Conservation (phyloP, 2,888 invertebrate genomes). For the Pseudolycoriella hygida region DNA sequence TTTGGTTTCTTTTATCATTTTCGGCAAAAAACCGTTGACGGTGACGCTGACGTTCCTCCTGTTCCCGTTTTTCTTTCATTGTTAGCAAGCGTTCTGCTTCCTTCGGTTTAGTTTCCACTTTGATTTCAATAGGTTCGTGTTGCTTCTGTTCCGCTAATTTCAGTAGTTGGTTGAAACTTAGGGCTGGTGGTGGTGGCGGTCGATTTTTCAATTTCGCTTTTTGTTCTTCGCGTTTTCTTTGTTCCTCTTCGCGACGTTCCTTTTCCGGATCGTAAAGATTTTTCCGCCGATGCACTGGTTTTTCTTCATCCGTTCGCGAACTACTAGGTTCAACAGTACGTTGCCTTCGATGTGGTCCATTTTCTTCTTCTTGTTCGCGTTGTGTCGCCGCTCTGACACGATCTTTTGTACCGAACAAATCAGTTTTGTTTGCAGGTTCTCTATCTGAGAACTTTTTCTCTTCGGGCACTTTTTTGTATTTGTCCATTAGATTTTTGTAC, state of each 20-base stretch:
- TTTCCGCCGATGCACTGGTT: constrained; percentile 17
- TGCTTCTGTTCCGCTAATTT: constrained; percentile 74
- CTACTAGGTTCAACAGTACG: constrained; percentile 24
- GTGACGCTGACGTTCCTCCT: constrained; percentile 55
- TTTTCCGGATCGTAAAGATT: constrained; percentile 21
- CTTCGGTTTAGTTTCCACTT: constrained; percentile 33
- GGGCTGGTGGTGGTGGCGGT: constrained; percentile 45
- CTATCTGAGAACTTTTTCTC: constrained; percentile 40
- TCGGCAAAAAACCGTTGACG: constrained; percentile 44
- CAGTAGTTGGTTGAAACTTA: constrained; percentile 61
- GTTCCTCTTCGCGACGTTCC: constrained; percentile 18
- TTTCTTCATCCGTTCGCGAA: not conserved
- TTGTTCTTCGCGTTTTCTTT: constrained; percentile 23
- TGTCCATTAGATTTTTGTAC: constrained; percentile 72
- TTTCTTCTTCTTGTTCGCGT: constrained; percentile 52
- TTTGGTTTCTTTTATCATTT: constrained; percentile 28
- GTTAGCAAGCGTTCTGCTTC: constrained; percentile 59
- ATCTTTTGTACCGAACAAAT: constrained; percentile 31
- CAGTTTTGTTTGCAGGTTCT: constrained; percentile 1
- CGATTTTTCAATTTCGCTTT: constrained; percentile 40
- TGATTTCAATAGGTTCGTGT: constrained; percentile 51
- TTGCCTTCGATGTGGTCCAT: constrained; percentile 45
- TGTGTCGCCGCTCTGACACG: constrained; percentile 59
- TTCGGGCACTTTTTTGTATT: constrained; percentile 55
- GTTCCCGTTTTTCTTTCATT: constrained; percentile 58